Conservation (phyloP, 1,140 invertebrate species). For the Cherax quadricarinatus region DNA sequence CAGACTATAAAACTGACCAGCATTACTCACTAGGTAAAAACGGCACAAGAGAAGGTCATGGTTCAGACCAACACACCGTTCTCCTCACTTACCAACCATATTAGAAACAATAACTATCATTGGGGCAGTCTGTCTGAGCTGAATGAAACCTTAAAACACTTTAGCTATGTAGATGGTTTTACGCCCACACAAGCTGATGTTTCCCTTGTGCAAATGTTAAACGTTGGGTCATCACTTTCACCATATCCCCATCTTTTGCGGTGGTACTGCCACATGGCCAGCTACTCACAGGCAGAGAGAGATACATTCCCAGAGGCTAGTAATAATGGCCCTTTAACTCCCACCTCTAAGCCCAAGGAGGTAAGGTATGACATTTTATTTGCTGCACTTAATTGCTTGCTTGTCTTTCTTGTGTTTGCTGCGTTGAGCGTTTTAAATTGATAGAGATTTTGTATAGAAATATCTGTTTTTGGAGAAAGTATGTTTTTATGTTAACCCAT, state of each 20-base stretch:
- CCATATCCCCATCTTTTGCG: conserved; percentile 58
- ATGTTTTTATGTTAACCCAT: not conserved
- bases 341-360: not conserved
- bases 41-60: not conserved
- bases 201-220: conserved; percentile 7
- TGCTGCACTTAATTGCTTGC: conserved; percentile 8
- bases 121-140: conserved; percentile 32
- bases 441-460: not conserved
- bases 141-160: conserved; percentile 39
- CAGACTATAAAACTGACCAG: not conserved
- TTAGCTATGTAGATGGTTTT: conserved; percentile 59
- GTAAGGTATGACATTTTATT: conserved; percentile 14
- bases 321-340: not conserved
- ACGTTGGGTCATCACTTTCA: conserved; percentile 9
- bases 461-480: not conserved
- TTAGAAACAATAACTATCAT: not conserved
- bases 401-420: not conserved
- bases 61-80: not conserved
- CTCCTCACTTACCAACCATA: not conserved
- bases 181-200: conserved; percentile 60
- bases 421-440: too few relatives aligned
- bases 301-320: conserved; percentile 28
- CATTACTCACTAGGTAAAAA: conserved; percentile 41
- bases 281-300: conserved; percentile 58
- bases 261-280: conserved; percentile 71